A percentile compares a stretch with the other conserved stretches of the same genome.
Evolutionary conservation across 1,140 invertebrate species (phyloP).

Genomic region (Cephus cinctus): DNA sequence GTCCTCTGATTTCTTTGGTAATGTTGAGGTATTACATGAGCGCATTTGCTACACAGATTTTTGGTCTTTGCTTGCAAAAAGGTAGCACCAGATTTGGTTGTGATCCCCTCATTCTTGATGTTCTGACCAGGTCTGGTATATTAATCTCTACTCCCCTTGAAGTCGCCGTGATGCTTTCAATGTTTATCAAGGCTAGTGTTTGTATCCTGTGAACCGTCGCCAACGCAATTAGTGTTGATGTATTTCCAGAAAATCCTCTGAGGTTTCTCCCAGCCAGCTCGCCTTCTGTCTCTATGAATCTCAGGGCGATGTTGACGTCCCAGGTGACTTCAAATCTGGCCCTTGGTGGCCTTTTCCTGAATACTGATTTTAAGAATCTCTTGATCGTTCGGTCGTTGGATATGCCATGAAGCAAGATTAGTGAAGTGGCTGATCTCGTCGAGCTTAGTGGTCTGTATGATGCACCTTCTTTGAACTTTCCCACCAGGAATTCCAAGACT

Average conservation of each 20-base stretch:
- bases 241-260: slow-evolving; percentile 22
- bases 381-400: slow-evolving; percentile 16
- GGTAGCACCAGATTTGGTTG: slow-evolving; percentile 12
- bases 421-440: slow-evolving; percentile 16
- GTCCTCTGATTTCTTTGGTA: slow-evolving; percentile 5
- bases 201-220: slow-evolving; percentile 20
- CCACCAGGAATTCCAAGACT: slow-evolving; percentile 12
- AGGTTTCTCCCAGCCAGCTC: slow-evolving; percentile 9
- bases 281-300: slow-evolving; percentile 10
- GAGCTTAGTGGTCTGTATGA: slow-evolving; percentile 23
- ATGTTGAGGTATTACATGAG: slow-evolving; percentile 7
- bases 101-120: slow-evolving; percentile 1
- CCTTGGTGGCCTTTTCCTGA: slow-evolving; percentile 13
- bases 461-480: slow-evolving; percentile 18
- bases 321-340: slow-evolving; percentile 23
- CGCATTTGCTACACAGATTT: slow-evolving; percentile 10
- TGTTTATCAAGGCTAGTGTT: slow-evolving; percentile 11
- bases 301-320: slow-evolving; percentile 18
- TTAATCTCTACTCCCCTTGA: slow-evolving; percentile 11
- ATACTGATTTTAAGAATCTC: slow-evolving; percentile 23
- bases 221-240: slow-evolving; percentile 22
- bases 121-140: slow-evolving; percentile 13
- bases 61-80: slow-evolving; percentile 5
- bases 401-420: slow-evolving; percentile 6
- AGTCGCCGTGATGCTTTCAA: slow-evolving; percentile 8